Percentiles rank a stretch among this genome's conserved stretches.
phyloP scores from a whole-genome alignment of 2,888 invertebrate genomes.

The Hipparchia sbordonii region DNA sequence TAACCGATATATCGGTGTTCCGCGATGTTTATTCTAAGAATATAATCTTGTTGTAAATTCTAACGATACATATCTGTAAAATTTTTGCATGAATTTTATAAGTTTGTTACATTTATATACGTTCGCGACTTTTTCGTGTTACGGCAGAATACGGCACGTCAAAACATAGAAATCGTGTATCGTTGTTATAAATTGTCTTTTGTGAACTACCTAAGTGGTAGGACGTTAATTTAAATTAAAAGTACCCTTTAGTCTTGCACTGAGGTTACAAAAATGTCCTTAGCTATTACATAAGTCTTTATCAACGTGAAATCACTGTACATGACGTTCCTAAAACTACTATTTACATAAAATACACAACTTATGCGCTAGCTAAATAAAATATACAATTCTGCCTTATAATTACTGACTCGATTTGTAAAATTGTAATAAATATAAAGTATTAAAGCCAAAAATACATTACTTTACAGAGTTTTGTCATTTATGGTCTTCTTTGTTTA shows the following conservation, averaged over 20 bases:
- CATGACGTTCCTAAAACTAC: constrained; percentile 28
- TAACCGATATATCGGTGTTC: not conserved
- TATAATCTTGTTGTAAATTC: not conserved
- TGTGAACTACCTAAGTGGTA: not conserved
- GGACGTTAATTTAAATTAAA: not conserved
- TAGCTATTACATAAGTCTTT: constrained; percentile 20
- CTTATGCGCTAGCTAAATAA: constrained; percentile 43
- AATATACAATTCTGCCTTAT: constrained; percentile 63
- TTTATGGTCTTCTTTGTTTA: constrained; percentile 22
- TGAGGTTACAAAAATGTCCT: constrained; percentile 25
- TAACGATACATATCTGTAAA: not conserved
- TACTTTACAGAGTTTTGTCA: constrained; percentile 50
- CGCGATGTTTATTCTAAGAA: not conserved
- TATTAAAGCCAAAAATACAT: constrained; percentile 68
- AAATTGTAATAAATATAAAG: constrained; percentile 64
- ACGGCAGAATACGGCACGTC: constrained; percentile 1
- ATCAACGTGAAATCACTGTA: constrained; percentile 33
- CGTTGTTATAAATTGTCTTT: constrained; percentile 9
- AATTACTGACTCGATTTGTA: constrained; percentile 73
- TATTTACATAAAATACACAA: constrained; percentile 48
- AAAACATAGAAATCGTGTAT: not conserved
- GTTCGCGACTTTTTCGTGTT: not conserved
- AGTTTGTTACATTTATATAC: not conserved
- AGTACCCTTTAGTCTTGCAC: not conserved
- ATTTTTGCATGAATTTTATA: not conserved